Conservation (phyloP, 1,140 invertebrate genomes). For the Saccostrea echinata region DNA sequence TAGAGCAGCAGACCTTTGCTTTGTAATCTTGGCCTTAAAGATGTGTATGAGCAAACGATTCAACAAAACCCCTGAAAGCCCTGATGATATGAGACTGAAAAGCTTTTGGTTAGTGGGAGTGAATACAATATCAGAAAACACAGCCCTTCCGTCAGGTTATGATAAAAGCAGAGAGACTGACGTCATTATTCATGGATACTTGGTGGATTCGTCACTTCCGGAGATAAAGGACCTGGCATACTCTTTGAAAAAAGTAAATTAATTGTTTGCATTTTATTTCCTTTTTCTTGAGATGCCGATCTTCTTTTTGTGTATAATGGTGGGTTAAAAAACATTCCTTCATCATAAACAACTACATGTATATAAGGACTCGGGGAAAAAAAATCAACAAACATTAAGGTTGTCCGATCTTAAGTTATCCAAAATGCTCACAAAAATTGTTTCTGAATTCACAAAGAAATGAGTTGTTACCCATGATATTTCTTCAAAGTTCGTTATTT, state of each 20-base stretch:
- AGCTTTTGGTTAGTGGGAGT: background rate
- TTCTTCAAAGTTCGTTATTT: no score
- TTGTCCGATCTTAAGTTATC: no score
- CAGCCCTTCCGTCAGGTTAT: background rate
- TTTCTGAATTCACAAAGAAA: no score
- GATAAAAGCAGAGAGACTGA: background rate
- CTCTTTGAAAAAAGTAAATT: background rate
- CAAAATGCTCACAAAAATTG: no score
- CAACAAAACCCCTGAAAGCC: background rate
- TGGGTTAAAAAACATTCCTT: no score
- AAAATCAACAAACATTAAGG: no score
- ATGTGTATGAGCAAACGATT: slow-evolving; percentile 21
- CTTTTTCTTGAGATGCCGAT: no score
- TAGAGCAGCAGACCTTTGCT: background rate
- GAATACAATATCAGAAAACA: background rate
- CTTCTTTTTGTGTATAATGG: no score
- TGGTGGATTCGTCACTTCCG: slow-evolving; percentile 7
- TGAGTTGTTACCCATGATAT: no score
- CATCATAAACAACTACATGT: no score
- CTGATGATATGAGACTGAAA: background rate
- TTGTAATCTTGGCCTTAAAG: background rate
- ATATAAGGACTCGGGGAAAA: no score
- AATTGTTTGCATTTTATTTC: no score
- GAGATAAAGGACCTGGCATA: background rate
- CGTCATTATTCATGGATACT: slow-evolving; percentile 15